A percentile compares a stretch with the other conserved stretches of the same genome.
Conservation (phyloP, 2,797 vertebrate genomes). For the Podarcis siculus region DNA sequence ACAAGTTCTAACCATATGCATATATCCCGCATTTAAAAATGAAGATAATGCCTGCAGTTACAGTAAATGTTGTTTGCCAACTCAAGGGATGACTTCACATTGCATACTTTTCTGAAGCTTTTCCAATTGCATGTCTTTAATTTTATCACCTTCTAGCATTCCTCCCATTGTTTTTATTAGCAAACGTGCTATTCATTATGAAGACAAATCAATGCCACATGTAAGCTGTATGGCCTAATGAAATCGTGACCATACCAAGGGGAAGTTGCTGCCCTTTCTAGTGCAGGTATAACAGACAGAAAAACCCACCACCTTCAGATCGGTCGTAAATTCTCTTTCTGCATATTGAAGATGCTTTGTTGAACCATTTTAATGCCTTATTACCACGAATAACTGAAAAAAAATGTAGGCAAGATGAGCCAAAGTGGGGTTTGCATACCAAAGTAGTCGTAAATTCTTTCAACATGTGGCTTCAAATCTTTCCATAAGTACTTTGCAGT, state of each 20-base stretch:
- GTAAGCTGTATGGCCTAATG: constrained; percentile 45
- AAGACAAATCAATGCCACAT: constrained; percentile 68
- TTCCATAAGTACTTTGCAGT: constrained; percentile 44
- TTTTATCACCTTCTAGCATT: constrained; percentile 63
- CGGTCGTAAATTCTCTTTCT: constrained; percentile 31
- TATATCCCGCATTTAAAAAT: constrained; percentile 5
- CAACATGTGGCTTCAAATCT: constrained; percentile 39
- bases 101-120: constrained; percentile 62
- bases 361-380: constrained; percentile 44
- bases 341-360: constrained; percentile 35
- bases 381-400: constrained; percentile 29
- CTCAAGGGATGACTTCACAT: constrained; percentile 62
- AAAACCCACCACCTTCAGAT: neutral
- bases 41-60: constrained; percentile 9
- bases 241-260: constrained; percentile 44
- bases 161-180: constrained; percentile 71
- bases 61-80: constrained; percentile 34
- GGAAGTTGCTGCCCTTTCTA: constrained; percentile 21
- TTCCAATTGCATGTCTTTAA: constrained; percentile 58
- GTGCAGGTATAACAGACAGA: neutral
- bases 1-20: constrained; percentile 19
- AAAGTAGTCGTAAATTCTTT: constrained; percentile 51
- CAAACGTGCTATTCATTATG: constrained; percentile 75
- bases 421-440: constrained; percentile 22
- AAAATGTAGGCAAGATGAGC: constrained; percentile 45